Evolutionary conservation across 2,888 invertebrate genomes (phyloP), one percentile per base, ranked within the genome.

Genomic region (Crepidodera aurea): DNA sequence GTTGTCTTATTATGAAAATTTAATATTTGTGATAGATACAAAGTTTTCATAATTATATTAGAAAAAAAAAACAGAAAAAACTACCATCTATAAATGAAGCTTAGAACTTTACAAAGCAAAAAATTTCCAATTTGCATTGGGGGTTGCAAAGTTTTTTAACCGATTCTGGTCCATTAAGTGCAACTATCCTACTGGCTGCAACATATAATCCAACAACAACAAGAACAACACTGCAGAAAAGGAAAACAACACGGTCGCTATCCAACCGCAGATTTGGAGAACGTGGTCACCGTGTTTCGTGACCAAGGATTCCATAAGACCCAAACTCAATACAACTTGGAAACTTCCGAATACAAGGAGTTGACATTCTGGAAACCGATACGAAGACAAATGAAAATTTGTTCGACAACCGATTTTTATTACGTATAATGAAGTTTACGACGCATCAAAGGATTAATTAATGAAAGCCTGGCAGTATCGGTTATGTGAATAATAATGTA

Each of bases 221-320:
- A 18, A 13, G 12, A 34, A 13, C 12, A 40, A 40, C 40, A 40
- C 10, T 37, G 15, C n/a, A 3, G 25, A 46, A 22, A 12, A 46
- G 12, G n/a, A 18, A 18, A 46, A 46, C 46, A 46, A 46, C 46
- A 13, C 1, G 25, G 15, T 1, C 12, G 46, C 25, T 7, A 10
- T 40, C 25, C 5, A 13, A 15, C 53, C 53, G 39, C 37, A 22
- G 39, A 53, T 25, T 53, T 25, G n/a, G 15, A 13, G 25, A 22
- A 39, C 39, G 53, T 53, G 39, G 53, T 53, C 39, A 22, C 37
- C 53, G 12, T 53, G 53, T 40, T 39, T 22, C 53, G 19, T 13
- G 53, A 25, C 39, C 39, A 27, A 53, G 53, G 39, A 53, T 46
- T 46, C 46, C 12, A 15, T 13, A 46, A 15, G 2, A 22, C n/a